Conservation (phyloP, 53 echinoderm and acorn worm genomes). For the Patiria pectinifera region DNA sequence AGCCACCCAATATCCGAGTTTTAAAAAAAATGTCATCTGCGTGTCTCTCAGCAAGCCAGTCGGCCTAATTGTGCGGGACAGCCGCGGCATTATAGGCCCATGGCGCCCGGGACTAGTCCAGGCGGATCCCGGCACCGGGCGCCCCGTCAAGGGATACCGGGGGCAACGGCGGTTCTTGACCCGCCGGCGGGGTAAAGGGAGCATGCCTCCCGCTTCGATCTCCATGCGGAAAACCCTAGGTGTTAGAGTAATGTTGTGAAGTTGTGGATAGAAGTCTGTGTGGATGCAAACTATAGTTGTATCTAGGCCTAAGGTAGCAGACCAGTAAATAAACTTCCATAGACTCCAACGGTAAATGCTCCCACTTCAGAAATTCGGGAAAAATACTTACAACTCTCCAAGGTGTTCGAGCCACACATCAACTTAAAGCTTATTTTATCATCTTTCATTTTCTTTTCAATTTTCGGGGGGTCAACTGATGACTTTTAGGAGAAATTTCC, state of each 20-base stretch:
- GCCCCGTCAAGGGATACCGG: conserved; percentile 39
- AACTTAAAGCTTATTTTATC: no score
- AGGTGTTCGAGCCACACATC: no score
- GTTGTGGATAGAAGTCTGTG: background rate
- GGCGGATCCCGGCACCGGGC: conserved; percentile 41
- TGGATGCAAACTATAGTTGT: no score
- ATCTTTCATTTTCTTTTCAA: no score
- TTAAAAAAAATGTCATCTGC: conserved; percentile 41
- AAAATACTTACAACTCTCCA: no score
- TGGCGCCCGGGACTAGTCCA: conserved; percentile 36
- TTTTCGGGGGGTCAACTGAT: no score
- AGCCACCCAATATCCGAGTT: conserved; percentile 23
- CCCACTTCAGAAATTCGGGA: no score
- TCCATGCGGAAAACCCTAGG: background rate
- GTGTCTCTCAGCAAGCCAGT: conserved; percentile 46
- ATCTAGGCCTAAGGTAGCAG: no score
- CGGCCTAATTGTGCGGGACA: conserved; percentile 55
- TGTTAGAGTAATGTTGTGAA: background rate
- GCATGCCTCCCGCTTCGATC: conserved; percentile 19
- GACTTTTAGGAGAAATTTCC: no score
- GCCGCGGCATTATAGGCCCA: conserved; percentile 37
- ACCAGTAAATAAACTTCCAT: no score
- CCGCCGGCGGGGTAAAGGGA: conserved; percentile 48
- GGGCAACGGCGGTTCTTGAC: conserved; percentile 62
- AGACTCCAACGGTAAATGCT: no score